Evolutionary conservation across 1,140 invertebrate species (phyloP).

Genomic region (Lepidurus arcticus): DNA sequence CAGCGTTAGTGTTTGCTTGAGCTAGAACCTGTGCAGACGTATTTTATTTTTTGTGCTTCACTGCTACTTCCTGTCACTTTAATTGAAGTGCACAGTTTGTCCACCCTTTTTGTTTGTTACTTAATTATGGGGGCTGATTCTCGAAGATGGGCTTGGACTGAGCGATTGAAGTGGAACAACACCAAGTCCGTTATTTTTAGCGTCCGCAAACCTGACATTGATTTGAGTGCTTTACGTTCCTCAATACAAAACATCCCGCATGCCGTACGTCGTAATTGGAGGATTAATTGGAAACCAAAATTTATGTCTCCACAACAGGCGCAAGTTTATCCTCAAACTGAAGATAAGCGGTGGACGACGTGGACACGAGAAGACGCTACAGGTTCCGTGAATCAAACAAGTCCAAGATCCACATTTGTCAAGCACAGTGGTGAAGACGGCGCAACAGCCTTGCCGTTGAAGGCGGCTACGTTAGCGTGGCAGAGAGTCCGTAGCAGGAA

Average conservation of each 20-base stretch:
- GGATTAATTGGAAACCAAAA: constrained; percentile 7
- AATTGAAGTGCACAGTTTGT: constrained; percentile 3
- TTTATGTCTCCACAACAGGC: neutral
- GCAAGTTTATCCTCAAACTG: neutral
- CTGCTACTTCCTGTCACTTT: neutral
- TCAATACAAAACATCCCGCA: neutral
- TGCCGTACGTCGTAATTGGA: neutral
- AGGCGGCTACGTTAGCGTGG: neutral
- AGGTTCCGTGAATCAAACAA: neutral
- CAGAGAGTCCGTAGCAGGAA: neutral
- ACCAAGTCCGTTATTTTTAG: neutral
- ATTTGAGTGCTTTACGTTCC: constrained; percentile 7
- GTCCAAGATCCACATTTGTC: neutral
- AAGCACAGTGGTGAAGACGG: neutral
- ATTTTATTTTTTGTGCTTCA: neutral
- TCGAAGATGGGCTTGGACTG: neutral
- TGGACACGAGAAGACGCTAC: constrained; percentile 1
- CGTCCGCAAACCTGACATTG: neutral
- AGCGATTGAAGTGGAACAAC: neutral
- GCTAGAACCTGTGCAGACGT: neutral
- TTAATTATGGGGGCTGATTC: neutral
- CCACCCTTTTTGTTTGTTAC: too few species aligned
- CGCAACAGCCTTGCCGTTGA: neutral
- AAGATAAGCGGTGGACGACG: constrained; percentile 8
- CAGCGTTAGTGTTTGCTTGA: neutral